Evolutionary conservation across 2,113 vertebrate genomes (phyloP).

Genomic region (Ceratotherium simum): DNA sequence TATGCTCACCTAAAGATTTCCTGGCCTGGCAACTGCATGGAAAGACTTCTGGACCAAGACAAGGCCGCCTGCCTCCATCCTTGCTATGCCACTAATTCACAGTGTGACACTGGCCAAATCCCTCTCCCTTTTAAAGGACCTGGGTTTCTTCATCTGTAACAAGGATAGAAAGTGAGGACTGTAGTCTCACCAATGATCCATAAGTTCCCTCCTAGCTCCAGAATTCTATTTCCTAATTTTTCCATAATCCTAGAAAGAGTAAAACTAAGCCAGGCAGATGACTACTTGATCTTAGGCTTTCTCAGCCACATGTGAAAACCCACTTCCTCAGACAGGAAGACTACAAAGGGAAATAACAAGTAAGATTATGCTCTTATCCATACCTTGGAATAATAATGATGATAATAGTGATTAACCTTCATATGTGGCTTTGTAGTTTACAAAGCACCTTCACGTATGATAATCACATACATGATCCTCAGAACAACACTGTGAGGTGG

Average conservation of each 20-base stretch:
- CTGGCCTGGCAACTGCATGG: background rate
- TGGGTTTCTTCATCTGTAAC: background rate
- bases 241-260: background rate
- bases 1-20: background rate
- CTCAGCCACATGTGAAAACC: background rate
- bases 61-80: background rate
- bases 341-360: background rate
- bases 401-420: background rate
- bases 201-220: background rate
- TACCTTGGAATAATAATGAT: background rate
- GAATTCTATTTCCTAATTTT: constrained; percentile 43
- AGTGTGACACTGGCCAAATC: background rate
- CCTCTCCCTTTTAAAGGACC: background rate
- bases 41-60: background rate
- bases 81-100: background rate
- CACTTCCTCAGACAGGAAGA: background rate
- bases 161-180: background rate
- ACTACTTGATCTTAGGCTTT: background rate
- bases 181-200: background rate
- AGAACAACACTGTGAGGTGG: background rate
- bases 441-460: background rate
- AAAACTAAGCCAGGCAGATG: background rate
- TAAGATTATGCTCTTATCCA: background rate
- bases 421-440: background rate
- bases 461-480: background rate